Conservation (phyloP, 2,888 invertebrate species). For the Eupeodes latifasciatus region DNA sequence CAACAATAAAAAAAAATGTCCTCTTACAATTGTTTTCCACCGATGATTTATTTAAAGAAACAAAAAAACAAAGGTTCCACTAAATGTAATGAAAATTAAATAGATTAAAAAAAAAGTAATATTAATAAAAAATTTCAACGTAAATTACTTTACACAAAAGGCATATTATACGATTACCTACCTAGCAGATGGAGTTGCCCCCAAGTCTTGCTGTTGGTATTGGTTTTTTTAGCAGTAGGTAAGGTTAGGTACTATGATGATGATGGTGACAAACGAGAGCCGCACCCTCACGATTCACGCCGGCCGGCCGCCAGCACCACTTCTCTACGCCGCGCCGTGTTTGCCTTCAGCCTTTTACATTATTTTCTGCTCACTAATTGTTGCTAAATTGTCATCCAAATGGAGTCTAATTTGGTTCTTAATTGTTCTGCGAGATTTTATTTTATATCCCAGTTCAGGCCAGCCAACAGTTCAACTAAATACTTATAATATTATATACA, state of each 20-base stretch:
- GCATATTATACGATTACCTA: neutral
- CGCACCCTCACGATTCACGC: constrained; percentile 38
- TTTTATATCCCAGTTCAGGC: neutral
- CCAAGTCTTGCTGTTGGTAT: neutral
- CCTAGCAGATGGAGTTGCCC: constrained; percentile 22
- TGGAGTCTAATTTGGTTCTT: constrained; percentile 61
- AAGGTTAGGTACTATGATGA: neutral
- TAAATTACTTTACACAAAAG: constrained; percentile 21
- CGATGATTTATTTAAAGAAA: constrained; percentile 50
- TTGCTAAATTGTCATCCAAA: constrained; percentile 58
- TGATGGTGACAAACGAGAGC: constrained; percentile 53
- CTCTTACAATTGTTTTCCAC: constrained; percentile 48
- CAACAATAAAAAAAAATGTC: constrained; percentile 1
- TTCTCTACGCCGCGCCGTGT: neutral
- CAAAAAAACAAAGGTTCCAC: constrained; percentile 18
- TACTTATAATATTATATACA: too few species aligned
- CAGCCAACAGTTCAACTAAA: too few species aligned
- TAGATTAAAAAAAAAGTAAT: constrained; percentile 33
- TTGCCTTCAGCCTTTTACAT: neutral
- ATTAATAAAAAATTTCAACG: constrained; percentile 9
- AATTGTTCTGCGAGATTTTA: constrained; percentile 66
- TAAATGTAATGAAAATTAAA: constrained; percentile 48
- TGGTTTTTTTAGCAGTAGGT: neutral
- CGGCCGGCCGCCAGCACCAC: neutral
- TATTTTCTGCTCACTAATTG: constrained; percentile 42